A percentile compares a stretch with the other conserved stretches of the same genome.
Evolutionary conservation across 1,140 invertebrate genomes (phyloP).

Genomic region (Drosophila bifasciata): DNA sequence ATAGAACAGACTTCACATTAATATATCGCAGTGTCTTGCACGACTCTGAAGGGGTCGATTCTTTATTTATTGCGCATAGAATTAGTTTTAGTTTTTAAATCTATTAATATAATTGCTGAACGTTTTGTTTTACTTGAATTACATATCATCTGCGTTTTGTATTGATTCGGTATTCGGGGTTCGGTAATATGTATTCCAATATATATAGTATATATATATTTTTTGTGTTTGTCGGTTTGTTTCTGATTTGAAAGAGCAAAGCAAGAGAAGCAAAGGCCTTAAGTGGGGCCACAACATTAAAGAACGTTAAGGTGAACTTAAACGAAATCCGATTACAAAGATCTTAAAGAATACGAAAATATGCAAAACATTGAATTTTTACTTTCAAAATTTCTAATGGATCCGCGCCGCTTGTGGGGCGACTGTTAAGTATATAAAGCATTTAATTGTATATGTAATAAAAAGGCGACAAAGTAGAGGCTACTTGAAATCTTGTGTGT

Average conservation of each 20-base stretch:
- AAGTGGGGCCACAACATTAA: conserved; percentile 26
- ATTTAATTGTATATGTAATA: conserved; percentile 41
- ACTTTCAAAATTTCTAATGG: conserved; percentile 35
- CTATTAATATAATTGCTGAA: conserved; percentile 81
- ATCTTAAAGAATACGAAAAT: conserved; percentile 1
- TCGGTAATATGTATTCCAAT: conserved; percentile 55
- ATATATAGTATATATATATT: conserved; percentile 20
- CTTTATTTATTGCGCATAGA: conserved; percentile 80
- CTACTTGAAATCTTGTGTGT: conserved; percentile 10
- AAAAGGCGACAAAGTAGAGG: conserved; percentile 49
- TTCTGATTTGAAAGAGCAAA: conserved; percentile 42
- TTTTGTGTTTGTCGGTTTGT: conserved; percentile 33
- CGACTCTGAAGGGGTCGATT: conserved; percentile 56
- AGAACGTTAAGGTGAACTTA: conserved; percentile 33
- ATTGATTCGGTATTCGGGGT: conserved; percentile 38
- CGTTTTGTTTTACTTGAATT: conserved; percentile 69
- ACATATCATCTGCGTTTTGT: conserved; percentile 59
- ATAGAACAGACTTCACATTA: conserved; percentile 1
- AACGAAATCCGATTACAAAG: conserved; percentile 10
- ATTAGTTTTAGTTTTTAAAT: conserved; percentile 77
- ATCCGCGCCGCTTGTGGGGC: conserved; percentile 32
- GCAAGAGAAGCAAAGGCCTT: conserved; percentile 2
- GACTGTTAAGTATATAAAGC: conserved; percentile 66
- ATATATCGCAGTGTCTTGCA: conserved; percentile 49
- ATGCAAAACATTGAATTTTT: conserved; percentile 21